Base-by-base conservation (phyloP, 2,113 vertebrate genomes). In the Triplophysa rosa region DNA sequence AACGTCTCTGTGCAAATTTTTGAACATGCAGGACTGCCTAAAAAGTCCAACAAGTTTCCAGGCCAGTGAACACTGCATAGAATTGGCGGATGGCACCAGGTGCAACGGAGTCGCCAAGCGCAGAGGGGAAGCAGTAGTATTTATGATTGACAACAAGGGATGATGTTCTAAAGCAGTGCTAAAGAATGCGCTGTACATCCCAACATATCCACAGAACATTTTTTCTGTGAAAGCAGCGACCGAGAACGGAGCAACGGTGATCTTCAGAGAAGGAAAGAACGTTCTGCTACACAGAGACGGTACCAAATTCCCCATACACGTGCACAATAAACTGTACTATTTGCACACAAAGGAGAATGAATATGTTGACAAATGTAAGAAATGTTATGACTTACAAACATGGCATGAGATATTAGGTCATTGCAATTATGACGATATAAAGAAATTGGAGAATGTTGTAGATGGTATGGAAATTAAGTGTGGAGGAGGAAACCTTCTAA, bases 61-160 rank as follows among this genome's bases (percentile, higher is more conserved):
- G 16, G 9, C 70, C 0, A 54, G 59, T 65, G 54, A 14, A n/a
- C 72, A 77, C 24, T 64, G 17, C 3, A 12, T 76, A 24, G 72
- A 81, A 65, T n/a, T 80, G 14, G 79, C 79, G 1, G 40, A 49
- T 21, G 70, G 62, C 33, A 74, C 52, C 10, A n/a, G 10, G 33
- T 52, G 24, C 3, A 78, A 42, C 0, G 65, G 14, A 12, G 65
- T 78, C 2, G 37, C 65, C 0, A 2, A 24, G 37, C 7, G 23
- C 2, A 59, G 65, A 68, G 65, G 77, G 7, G 16, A 78, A 3
- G 65, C 54, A 0, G 54, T 47, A 54, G 77, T 78, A 12, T 9
- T 7, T 29, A 9, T 77, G 64, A 17, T 56, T 0, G 49, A 67
- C 47, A 40, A 12, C 16, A 10, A 4, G 8, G 64, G 52, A 59